Evolutionary conservation across 2,888 invertebrate genomes (phyloP), one percentile per base, ranked within the genome.

Genomic region (Sceliomorpha sp.): DNA sequence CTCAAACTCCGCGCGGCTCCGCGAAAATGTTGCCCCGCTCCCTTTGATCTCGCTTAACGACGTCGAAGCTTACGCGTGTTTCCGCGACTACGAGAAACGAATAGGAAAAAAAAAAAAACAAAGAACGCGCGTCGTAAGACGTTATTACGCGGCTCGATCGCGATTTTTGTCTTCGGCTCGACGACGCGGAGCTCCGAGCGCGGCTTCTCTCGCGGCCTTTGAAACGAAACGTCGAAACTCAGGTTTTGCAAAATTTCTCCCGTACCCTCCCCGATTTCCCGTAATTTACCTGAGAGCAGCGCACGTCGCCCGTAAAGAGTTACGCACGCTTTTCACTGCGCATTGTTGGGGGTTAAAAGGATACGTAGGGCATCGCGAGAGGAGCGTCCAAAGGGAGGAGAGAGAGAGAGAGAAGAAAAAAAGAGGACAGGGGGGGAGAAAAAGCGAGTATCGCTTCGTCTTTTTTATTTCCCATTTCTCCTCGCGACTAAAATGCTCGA

Each of bases 401-500:
- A 47, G 44, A 66, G 45, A 26, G 51, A 45, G 27, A 6, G 45
- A 45, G 39, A 50, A 14, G 24, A 36, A 39, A 29, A 27, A 39
- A 51, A 24, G 32, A 9, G 69, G 58, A 55, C 45, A 64, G 69
- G 42, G 32, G 37, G 68, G 42, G 51, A 67, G 67, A 70, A 60
- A 62, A 56, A 64, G 47, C 29, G 31, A 40, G 15, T 32, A n/a
- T 13, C 8, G 8, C 12, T 12, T 10, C 14, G 15, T 17, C 10
- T 42, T 42, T 29, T 20, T 8, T 32, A 24, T 24, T 42, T 32
- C 29, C 42, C 36, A 31, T 36, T 32, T 20, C 20, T 20, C 20
- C 20, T 26, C 47, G 40, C 47, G 47, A 58, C 59, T 66, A 59
- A 66, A 53, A 66, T 67, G 59, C 59, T 55, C 47, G 27, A 32